Conservation (phyloP, 2,888 invertebrate genomes). For the Ennomos quercinarius region DNA sequence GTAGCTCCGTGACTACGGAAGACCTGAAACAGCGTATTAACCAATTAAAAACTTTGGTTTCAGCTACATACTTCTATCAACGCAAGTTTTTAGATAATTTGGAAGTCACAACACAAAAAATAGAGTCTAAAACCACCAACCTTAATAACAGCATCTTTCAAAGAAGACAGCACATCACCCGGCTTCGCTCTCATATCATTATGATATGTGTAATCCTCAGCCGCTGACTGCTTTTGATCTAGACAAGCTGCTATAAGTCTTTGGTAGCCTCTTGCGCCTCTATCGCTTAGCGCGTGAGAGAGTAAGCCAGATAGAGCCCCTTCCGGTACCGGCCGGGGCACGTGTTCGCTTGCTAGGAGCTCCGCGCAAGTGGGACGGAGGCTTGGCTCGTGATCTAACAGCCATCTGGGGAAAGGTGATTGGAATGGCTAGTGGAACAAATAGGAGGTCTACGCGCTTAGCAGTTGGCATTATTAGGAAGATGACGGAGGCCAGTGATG, state of each 20-base stretch:
- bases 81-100: too few species aligned
- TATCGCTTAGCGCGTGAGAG: constrained; percentile 92
- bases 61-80: too few species aligned
- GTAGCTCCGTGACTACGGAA: constrained; percentile 93
- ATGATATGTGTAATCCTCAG: constrained; percentile 94
- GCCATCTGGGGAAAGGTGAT: constrained; percentile 75
- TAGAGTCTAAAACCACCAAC: constrained; percentile 41
- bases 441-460: too few species aligned
- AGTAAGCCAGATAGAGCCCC: constrained; percentile 93
- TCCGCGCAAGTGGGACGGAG: constrained; percentile 94
- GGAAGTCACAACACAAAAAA: too few species aligned
- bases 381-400: constrained; percentile 94
- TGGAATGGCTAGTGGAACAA: too few species aligned
- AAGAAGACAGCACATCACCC: constrained; percentile 45
- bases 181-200: constrained; percentile 57
- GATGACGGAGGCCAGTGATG: too few species aligned
- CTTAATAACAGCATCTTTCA: constrained; percentile 65
- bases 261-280: constrained; percentile 75
- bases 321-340: constrained; percentile 96
- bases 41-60: background rate
- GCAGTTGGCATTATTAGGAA: too few species aligned
- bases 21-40: constrained; percentile 60
- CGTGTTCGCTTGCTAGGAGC: constrained; percentile 91
- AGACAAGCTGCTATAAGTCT: constrained; percentile 68
- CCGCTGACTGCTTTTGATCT: constrained; percentile 83